Percentiles rank a stretch among this genome's conserved stretches.
phyloP scores from a whole-genome alignment of 2,888 invertebrate genomes.

The Junonia oenone region DNA sequence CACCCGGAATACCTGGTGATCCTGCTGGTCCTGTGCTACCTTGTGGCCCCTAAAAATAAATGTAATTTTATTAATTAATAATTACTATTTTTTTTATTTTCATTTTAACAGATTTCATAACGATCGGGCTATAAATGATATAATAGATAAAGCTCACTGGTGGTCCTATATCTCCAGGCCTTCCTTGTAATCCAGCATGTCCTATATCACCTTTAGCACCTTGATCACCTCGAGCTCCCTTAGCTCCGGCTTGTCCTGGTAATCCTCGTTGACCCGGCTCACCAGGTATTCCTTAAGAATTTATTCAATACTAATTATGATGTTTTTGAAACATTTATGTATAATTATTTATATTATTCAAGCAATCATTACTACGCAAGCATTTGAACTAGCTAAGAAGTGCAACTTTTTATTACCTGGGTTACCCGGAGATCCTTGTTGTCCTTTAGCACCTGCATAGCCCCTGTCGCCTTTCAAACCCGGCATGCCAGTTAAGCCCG shows the following conservation, averaged over 20 bases:
- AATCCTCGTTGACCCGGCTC: conserved; percentile 82
- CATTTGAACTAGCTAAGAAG: no score
- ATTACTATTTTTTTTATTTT: no score
- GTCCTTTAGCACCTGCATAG: conserved; percentile 84
- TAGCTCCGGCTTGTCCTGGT: conserved; percentile 83
- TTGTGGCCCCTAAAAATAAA: conserved; percentile 82
- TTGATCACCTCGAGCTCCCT: conserved; percentile 87
- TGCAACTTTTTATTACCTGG: conserved; percentile 73
- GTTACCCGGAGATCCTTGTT: conserved; percentile 83
- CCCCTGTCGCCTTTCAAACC: conserved; percentile 88
- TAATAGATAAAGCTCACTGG: conserved; percentile 73
- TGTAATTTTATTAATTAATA: no score
- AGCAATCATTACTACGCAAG: no score
- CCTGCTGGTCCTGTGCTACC: conserved; percentile 85
- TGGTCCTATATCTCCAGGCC: conserved; percentile 86
- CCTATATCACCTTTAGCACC: conserved; percentile 88
- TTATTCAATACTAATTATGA: no score
- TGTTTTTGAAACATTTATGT: background rate
- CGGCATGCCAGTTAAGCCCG: conserved; percentile 83
- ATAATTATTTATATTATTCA: no score
- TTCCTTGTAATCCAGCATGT: conserved; percentile 86
- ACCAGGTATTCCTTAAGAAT: no score
- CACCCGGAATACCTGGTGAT: conserved; percentile 82
- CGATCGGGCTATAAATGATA: no score
- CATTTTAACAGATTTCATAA: no score